Conservation (phyloP, 2,797 vertebrate genomes). For the Microctenopoma stevenorrisi region DNA sequence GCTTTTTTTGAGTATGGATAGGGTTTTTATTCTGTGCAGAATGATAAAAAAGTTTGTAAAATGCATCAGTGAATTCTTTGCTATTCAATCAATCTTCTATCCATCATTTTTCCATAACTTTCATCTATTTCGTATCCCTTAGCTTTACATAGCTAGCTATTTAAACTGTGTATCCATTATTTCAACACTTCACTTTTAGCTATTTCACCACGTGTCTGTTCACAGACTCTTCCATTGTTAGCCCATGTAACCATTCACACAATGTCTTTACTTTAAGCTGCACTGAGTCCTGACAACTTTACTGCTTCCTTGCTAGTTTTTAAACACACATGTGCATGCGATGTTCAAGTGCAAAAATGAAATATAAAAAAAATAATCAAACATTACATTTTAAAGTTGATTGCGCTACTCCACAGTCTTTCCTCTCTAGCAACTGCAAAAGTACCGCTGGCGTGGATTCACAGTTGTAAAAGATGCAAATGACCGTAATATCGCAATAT, state of each 20-base stretch:
- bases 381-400: not conserved
- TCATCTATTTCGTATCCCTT: too few species aligned
- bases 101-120: too few species aligned
- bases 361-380: not conserved
- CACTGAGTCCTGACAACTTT: not conserved
- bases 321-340: too few species aligned
- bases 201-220: too few species aligned
- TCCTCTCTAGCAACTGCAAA: slow-evolving; percentile 5
- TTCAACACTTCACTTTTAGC: not conserved
- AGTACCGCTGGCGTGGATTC: not conserved
- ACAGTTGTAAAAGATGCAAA: slow-evolving; percentile 8
- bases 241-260: too few species aligned
- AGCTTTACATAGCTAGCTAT: too few species aligned
- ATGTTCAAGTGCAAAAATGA: slow-evolving; percentile 3
- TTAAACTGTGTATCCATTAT: too few species aligned
- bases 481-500: slow-evolving; percentile 22
- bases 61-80: too few species aligned
- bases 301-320: not conserved
- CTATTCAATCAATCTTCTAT: too few species aligned
- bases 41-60: too few species aligned
- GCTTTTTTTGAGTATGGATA: not conserved
- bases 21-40: not conserved
- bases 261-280: too few species aligned
- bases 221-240: too few species aligned
- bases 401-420: not conserved